These are phyloP conservation scores for Dorcus hopei DNA, from an alignment of 2,888 invertebrate genomes.

Conservation along the genomic window DNA sequence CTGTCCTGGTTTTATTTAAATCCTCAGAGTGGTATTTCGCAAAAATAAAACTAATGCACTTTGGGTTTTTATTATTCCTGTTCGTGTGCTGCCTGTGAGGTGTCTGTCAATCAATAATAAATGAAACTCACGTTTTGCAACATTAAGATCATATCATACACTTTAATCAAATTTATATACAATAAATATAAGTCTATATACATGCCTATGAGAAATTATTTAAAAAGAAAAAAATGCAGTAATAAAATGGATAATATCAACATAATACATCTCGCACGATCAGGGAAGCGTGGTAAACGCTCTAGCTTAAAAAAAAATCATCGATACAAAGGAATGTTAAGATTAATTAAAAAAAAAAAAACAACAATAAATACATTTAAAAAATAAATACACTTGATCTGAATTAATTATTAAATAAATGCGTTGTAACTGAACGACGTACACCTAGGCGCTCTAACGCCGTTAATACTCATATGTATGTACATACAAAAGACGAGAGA, in stretches of 20 bases:
- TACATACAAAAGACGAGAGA: conserved; percentile 13
- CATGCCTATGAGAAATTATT: conserved; percentile 21
- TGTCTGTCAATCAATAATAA: background rate
- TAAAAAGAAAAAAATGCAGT: too few relatives aligned
- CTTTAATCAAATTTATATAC: conserved; percentile 40
- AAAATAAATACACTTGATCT: background rate
- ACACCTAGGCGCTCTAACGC: background rate
- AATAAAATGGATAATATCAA: too few relatives aligned
- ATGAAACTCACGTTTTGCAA: conserved; percentile 20
- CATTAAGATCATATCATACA: conserved; percentile 31
- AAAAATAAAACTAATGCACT: too few relatives aligned
- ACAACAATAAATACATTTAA: background rate
- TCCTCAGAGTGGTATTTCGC: too few relatives aligned
- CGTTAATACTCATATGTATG: conserved; percentile 5
- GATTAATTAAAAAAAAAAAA: background rate
- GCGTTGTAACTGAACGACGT: too few relatives aligned
- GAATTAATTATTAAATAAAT: too few relatives aligned
- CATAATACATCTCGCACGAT: too few relatives aligned
- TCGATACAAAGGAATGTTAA: conserved; percentile 9
- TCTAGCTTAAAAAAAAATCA: background rate
- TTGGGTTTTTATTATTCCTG: too few relatives aligned
- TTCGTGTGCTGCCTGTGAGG: too few relatives aligned
- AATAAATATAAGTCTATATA: conserved; percentile 39
- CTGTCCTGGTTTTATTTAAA: too few relatives aligned
- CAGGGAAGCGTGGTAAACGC: too few relatives aligned